Evolutionary conservation across 2,888 invertebrate genomes (phyloP), one percentile per base, ranked within the genome.

Genomic region (Protophormia terraenovae): DNA sequence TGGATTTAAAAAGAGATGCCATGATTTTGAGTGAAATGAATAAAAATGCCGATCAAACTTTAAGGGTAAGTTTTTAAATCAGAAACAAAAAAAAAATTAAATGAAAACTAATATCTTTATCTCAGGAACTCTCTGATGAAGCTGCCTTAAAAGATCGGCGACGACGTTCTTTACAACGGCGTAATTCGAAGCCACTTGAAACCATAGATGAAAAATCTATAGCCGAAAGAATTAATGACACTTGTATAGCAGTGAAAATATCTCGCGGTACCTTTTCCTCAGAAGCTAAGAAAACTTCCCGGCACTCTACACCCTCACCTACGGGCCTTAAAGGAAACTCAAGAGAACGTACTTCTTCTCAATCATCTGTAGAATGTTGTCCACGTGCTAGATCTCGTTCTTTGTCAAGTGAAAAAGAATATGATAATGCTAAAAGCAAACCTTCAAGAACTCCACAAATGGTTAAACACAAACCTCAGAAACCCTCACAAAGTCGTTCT

Each of bases 41-140:
- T 14, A 93, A 93, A 88, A 94, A 94, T 67, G 94, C 94, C 79
- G 94, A 95, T 92, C 93, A 94, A 91, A 94, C 94, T 86, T 90
- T 94, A 87, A 92, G 91, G 90, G 93, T 92, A 75, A 72, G 85
- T 81, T n/a, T n/a, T n/a, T n/a, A 27, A 27, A 6, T 1, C 12
- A 55, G 5, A 22, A 14, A 24, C 16, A n/a, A 3, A 8, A 19
- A 47, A 47, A 53, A 32, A 16, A 58, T 22, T 14, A 27, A 22
- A 27, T 8, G 1, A 55, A 41, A 50, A 19, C 19, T 10, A 19
- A 50, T 22, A 10, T 29, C 19, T 60, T 24, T 6, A 55, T 14
- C 89, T 94, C 89, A 94, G 92, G 94, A 94, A 27, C 94, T 94
- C 22, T 93, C 94, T 14, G 94, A 94, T 87, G 94, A 94, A 79